These are phyloP conservation scores for Nomada ferruginata DNA, from an alignment of 2,888 invertebrate species.

Conservation along the genomic window DNA sequence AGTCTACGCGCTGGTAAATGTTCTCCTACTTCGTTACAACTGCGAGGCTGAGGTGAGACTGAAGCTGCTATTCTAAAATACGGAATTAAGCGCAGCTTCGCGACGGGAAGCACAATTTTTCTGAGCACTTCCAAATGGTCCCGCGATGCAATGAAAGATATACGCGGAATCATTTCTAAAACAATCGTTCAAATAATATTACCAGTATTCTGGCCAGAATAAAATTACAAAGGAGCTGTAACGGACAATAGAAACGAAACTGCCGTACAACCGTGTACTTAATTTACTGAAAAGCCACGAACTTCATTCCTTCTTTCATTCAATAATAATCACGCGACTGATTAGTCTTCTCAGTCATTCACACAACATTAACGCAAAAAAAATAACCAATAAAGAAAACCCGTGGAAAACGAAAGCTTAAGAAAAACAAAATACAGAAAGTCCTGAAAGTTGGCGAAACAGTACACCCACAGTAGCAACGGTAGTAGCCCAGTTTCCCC, in stretches of 20 bases:
- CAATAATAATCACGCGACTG: neutral
- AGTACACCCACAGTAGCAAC: conserved; percentile 27
- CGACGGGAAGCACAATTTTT: neutral
- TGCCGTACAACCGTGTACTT: neutral
- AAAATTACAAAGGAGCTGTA: conserved; percentile 8
- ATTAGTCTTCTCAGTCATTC: neutral
- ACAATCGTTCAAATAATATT: too few relatives aligned
- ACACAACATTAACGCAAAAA: too few relatives aligned
- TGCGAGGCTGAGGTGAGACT: neutral
- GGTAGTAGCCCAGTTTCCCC: conserved; percentile 60
- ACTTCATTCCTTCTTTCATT: neutral
- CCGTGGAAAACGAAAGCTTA: neutral
- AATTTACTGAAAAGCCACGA: conserved; percentile 8
- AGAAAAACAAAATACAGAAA: neutral
- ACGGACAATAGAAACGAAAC: neutral
- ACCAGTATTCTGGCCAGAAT: too few relatives aligned
- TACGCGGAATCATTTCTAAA: neutral
- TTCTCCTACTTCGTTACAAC: neutral
- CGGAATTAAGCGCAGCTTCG: neutral
- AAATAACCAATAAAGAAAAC: neutral
- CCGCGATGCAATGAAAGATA: neutral
- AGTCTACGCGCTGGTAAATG: neutral
- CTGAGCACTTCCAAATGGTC: neutral
- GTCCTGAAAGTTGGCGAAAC: neutral
- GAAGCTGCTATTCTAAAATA: neutral